Evolutionary conservation across 1,140 invertebrate genomes (phyloP).

Genomic region (Orussus abietinus): DNA sequence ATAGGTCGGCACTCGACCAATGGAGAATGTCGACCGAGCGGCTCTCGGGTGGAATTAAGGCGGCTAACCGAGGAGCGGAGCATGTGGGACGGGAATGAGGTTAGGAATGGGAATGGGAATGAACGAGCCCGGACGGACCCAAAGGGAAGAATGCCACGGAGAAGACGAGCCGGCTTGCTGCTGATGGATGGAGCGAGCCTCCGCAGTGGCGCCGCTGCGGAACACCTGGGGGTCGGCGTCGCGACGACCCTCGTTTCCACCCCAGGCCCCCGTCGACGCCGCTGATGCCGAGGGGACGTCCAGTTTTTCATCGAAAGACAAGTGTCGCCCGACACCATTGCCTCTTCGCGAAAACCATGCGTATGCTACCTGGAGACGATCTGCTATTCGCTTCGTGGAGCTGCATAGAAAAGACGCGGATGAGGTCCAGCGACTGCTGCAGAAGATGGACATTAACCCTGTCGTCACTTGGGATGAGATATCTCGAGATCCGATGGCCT

Average conservation of each 20-base stretch:
- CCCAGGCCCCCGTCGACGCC: slow-evolving; percentile 16
- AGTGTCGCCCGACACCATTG: slow-evolving; percentile 40
- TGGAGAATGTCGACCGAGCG: slow-evolving; percentile 26
- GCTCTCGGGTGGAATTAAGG: slow-evolving; percentile 31
- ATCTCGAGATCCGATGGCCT: too few relatives aligned
- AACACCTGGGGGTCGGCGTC: slow-evolving; percentile 6
- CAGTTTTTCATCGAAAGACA: slow-evolving; percentile 43
- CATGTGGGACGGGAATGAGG: slow-evolving; percentile 18
- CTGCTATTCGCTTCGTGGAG: too few relatives aligned
- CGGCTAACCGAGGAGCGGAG: slow-evolving; percentile 24
- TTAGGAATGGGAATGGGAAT: slow-evolving; percentile 30
- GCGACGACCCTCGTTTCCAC: slow-evolving; percentile 1
- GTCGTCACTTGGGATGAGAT: too few relatives aligned
- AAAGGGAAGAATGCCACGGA: slow-evolving; percentile 28
- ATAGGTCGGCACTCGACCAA: too few relatives aligned
- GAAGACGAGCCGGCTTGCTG: slow-evolving; percentile 32
- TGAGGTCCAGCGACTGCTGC: too few relatives aligned
- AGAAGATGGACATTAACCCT: too few relatives aligned
- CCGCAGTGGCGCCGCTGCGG: slow-evolving; percentile 1
- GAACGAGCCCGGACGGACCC: slow-evolving; percentile 13
- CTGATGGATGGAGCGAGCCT: slow-evolving; percentile 35
- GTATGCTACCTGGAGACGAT: slow-evolving; percentile 8
- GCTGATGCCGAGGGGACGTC: slow-evolving; percentile 26
- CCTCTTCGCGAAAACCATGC: slow-evolving; percentile 33
- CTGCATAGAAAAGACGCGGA: too few relatives aligned